Conservation (phyloP, 2,888 invertebrate species). For the Auanema sp. region DNA sequence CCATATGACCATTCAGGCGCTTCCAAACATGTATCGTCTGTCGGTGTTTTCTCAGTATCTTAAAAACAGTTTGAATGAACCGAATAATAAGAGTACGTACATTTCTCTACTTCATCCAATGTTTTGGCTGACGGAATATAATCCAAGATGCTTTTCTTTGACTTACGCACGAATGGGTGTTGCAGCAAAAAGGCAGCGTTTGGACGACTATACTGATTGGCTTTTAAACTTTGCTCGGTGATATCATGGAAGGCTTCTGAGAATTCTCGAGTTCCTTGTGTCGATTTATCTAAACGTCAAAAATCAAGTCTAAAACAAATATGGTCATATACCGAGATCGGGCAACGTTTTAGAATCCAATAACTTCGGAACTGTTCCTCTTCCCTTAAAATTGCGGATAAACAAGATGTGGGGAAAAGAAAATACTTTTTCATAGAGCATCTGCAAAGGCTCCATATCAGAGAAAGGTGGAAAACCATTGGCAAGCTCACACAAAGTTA, state of each 20-base stretch:
- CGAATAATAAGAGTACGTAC: no score
- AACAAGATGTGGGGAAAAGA: not conserved
- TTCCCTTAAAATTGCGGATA: constrained; percentile 41
- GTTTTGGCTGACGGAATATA: no score
- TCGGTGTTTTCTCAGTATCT: no score
- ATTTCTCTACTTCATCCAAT: no score
- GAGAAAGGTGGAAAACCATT: constrained; percentile 80
- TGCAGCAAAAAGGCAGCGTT: no score
- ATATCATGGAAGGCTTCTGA: constrained; percentile 21
- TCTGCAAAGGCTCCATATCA: constrained; percentile 82
- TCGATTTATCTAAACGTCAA: constrained; percentile 11
- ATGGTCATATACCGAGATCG: constrained; percentile 10
- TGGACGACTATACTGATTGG: constrained; percentile 10
- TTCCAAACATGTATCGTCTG: no score
- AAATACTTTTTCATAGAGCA: constrained; percentile 83
- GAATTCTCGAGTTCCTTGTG: constrained; percentile 13
- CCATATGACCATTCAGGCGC: no score
- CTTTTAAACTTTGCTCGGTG: constrained; percentile 20
- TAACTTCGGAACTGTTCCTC: constrained; percentile 77
- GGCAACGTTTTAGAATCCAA: constrained; percentile 75
- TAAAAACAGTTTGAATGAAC: no score
- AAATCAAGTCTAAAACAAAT: not conserved
- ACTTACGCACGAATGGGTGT: no score
- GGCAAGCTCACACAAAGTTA: constrained; percentile 82
- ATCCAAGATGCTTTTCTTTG: no score